A percentile compares a stretch with the other conserved stretches of the same genome.
These are phyloP conservation scores for Camponotus fellah DNA, from an alignment of 2,888 invertebrate genomes.

Conservation along the genomic window DNA sequence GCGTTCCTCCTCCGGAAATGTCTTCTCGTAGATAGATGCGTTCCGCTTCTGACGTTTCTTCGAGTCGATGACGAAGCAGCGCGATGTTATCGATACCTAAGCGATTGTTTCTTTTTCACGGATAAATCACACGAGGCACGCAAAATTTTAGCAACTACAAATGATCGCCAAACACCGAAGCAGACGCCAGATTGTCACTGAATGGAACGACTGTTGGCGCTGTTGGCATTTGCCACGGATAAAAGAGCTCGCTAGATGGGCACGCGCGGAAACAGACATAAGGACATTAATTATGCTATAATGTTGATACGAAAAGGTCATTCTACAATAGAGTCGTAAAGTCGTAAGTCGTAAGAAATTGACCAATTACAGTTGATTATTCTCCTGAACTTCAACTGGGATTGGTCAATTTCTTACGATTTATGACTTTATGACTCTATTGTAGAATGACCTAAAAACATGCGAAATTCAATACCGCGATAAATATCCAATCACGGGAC, in stretches of 20 bases:
- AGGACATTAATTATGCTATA: not conserved
- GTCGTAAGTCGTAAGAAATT: too few relatives aligned
- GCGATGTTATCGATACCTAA: not conserved
- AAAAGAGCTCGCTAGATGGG: not conserved
- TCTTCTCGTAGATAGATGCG: not conserved
- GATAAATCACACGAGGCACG: not conserved
- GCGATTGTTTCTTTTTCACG: not conserved
- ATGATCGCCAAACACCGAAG: not conserved
- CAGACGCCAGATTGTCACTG: conserved; percentile 3
- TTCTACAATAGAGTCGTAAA: too few relatives aligned
- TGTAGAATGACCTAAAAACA: too few relatives aligned
- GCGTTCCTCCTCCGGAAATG: not conserved
- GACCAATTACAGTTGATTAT: too few relatives aligned
- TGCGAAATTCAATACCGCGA: not conserved
- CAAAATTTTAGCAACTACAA: not conserved
- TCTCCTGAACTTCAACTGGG: too few relatives aligned
- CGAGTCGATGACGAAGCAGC: not conserved
- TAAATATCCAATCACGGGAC: not conserved
- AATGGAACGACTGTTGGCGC: not conserved
- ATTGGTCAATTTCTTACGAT: too few relatives aligned
- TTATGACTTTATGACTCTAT: too few relatives aligned
- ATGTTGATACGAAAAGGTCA: not conserved
- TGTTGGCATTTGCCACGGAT: not conserved
- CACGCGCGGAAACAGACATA: not conserved
- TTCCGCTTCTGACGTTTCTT: too few relatives aligned